Base-by-base conservation (phyloP, 1,140 invertebrate genomes). In the Sarcophaga bullata region DNA sequence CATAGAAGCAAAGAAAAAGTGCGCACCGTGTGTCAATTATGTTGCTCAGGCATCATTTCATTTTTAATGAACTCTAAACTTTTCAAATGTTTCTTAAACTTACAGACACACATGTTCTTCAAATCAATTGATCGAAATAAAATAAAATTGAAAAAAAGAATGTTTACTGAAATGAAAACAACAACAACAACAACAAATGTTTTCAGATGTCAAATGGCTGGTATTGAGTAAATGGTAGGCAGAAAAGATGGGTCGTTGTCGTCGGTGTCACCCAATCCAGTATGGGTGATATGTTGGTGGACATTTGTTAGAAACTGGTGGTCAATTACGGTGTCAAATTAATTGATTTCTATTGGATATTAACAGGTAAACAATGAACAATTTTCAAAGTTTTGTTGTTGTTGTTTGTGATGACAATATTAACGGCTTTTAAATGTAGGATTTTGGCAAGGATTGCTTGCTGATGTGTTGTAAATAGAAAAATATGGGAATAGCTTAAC, bases 31-130 rank as follows among this genome's bases (percentile, higher is more conserved):
- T 78, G 75, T 78, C 75, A 52, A 78, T 78, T 78, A 78, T 25
- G 75, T 50, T 78, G 75, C 75, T 78, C 25, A 78, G 50, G 75
- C 75, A 50, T 78, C 75, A 78, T 17, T 78, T 78, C 75, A 78
- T 17, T 78, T 78, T 78, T 78, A 78, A 78, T 78, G 75, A 78
- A 78, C 75, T 78, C 75, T 50, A 78, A 50, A 52, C 75, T 78
- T 78, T 78, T 78, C 19, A 19, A 68, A 68, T 25, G 54, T 58
- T 58, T 15, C 15, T n/a, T 4, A 19, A 68, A 68, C n/a, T 68
- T 25, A 68, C n/a, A 19, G 17, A n/a, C n/a, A 6, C 3, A n/a
- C 3, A 68, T 25, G 3, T 9, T 37, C 25, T 37, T 37, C 25
- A 37, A 37, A 37, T 37, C 25, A 37, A 37, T 37, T 37, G 25